Percentiles rank a stretch among this genome's conserved stretches.
phyloP scores from a whole-genome alignment of 92 coral and sea anemone genomes.

The Zoanthus gigantus region DNA sequence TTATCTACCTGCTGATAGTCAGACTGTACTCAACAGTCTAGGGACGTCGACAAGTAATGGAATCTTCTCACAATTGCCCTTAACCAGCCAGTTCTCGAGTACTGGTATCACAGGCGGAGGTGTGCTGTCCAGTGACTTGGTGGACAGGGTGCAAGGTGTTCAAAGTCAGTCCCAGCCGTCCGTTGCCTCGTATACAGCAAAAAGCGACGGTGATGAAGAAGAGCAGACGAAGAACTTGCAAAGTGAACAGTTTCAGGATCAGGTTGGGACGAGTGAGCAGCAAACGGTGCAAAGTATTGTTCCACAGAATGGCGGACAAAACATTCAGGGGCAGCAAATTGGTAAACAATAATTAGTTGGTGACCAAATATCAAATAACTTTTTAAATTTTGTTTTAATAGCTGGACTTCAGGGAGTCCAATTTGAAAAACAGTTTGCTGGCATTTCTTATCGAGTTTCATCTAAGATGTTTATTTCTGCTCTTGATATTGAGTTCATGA shows the following conservation, averaged over 20 bases:
- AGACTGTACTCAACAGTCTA: not conserved
- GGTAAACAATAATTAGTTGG: not conserved
- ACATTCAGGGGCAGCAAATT: constrained; percentile 8
- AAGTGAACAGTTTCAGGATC: constrained; percentile 30
- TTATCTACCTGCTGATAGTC: constrained; percentile 1
- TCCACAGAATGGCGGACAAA: constrained; percentile 16
- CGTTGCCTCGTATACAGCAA: not conserved
- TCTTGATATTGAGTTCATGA: too few relatives aligned
- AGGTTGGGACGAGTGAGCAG: constrained; percentile 20
- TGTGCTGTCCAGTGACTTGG: not conserved
- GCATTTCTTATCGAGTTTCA: too few relatives aligned
- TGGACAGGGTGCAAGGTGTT: not conserved
- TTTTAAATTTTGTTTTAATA: not conserved
- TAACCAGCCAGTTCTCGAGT: constrained; percentile 26
- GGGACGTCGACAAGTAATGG: constrained; percentile 7
- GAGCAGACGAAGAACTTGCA: not conserved
- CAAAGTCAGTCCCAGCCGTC: constrained; percentile 19
- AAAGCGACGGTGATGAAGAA: not conserved
- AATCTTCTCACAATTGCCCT: constrained; percentile 15
- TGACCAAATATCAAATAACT: not conserved
- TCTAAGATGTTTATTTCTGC: too few relatives aligned
- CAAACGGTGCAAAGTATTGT: not conserved
- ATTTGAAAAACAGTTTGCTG: too few relatives aligned
- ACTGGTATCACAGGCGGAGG: not conserved
- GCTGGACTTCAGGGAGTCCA: too few relatives aligned